These are phyloP conservation scores for Volucella bombylans DNA, from an alignment of 2,888 invertebrate genomes.

Conservation along the genomic window DNA sequence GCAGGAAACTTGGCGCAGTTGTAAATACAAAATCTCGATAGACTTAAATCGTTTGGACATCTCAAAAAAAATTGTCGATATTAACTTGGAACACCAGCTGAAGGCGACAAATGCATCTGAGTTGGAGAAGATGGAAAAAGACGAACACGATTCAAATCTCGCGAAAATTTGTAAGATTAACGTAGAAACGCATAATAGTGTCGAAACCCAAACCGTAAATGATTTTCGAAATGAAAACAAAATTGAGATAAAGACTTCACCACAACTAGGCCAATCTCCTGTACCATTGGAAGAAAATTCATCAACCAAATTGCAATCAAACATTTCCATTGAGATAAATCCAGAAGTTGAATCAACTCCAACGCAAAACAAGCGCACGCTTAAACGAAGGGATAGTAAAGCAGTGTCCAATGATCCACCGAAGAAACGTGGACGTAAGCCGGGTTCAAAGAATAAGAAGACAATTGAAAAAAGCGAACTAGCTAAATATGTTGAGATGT, in stretches of 20 bases:
- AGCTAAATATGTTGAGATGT: slow-evolving; percentile 76
- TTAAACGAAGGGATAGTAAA: slow-evolving; percentile 32
- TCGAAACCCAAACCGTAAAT: neutral
- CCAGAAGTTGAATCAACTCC: neutral
- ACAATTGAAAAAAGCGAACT: slow-evolving; percentile 75
- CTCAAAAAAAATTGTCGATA: slow-evolving; percentile 51
- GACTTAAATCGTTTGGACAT: slow-evolving; percentile 59
- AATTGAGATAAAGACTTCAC: slow-evolving; percentile 29
- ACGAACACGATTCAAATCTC: slow-evolving; percentile 6
- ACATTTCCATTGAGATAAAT: slow-evolving; percentile 15
- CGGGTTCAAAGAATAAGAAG: slow-evolving; percentile 63
- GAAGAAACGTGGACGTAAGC: slow-evolving; percentile 75
- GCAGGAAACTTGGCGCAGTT: slow-evolving; percentile 58
- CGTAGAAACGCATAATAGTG: neutral
- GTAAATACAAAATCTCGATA: slow-evolving; percentile 65
- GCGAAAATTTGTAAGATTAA: slow-evolving; percentile 20
- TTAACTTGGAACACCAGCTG: slow-evolving; percentile 40
- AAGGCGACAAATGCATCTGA: slow-evolving; percentile 29
- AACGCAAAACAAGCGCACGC: neutral
- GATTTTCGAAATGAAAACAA: neutral
- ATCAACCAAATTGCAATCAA: neutral
- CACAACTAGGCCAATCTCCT: neutral
- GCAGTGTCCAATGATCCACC: slow-evolving; percentile 49
- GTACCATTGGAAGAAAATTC: neutral
- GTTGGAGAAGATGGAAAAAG: neutral